These are phyloP conservation scores for Caenorhabditis macrosperma DNA, from an alignment of 2,888 invertebrate genomes.

Conservation along the genomic window DNA sequence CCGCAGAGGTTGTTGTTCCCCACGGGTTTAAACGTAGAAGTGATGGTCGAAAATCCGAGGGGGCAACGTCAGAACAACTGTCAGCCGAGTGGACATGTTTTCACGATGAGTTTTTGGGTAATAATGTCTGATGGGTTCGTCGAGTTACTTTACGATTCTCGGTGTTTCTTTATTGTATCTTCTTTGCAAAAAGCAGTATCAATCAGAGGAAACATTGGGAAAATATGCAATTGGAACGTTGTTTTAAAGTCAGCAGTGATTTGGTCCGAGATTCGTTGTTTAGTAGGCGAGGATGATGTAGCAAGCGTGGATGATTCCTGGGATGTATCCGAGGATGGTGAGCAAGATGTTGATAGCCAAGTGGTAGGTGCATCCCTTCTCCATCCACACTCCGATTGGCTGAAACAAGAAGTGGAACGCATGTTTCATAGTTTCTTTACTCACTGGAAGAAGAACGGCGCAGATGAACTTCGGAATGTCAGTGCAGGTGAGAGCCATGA, in stretches of 20 bases:
- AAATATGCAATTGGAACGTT: too few relatives aligned
- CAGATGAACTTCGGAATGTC: slow-evolving; percentile 70
- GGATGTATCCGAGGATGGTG: slow-evolving; percentile 73
- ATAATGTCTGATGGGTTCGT: slow-evolving; percentile 31
- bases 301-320: slow-evolving; percentile 70
- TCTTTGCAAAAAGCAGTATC: background rate
- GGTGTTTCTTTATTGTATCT: background rate
- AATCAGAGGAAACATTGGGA: background rate
- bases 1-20: slow-evolving; percentile 27
- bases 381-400: slow-evolving; percentile 72
- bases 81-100: slow-evolving; percentile 49
- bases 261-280: background rate
- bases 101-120: slow-evolving; percentile 49
- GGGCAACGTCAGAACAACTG: slow-evolving; percentile 49
- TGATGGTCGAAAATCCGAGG: slow-evolving; percentile 42
- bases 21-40: slow-evolving; percentile 11
- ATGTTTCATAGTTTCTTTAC: too few relatives aligned
- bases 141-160: background rate
- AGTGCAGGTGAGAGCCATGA: slow-evolving; percentile 66
- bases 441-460: slow-evolving; percentile 66
- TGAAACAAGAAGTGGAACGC: slow-evolving; percentile 36
- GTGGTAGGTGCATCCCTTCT: slow-evolving; percentile 71
- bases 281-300: slow-evolving; percentile 51
- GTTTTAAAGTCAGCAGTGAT: background rate
- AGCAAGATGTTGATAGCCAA: slow-evolving; percentile 71